Base-by-base conservation (phyloP, 2,113 vertebrate species). In the Nanger granti region DNA sequence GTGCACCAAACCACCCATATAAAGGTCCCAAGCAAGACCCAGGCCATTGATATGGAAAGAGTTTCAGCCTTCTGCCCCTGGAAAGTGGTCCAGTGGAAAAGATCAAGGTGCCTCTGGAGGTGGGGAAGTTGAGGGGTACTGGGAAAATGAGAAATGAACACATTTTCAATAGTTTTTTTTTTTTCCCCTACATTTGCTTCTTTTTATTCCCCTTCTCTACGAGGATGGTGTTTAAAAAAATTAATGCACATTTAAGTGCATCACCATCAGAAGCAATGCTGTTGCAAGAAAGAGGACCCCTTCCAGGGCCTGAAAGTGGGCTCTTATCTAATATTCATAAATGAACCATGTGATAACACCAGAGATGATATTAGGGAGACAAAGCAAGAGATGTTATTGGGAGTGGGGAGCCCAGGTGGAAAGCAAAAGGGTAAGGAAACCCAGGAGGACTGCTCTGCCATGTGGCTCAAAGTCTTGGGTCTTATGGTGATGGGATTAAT, bases 341-440 rank as follows among this genome's bases (percentile, higher is more conserved):
- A 34, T 66, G 64, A 66, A 66, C 15, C 31, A n/a, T 66, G 64
- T 69, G 64, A n/a, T n/a, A 69, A n/a, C 8, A 69, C 34, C 34
- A 69, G 8, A 69, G 17, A 69, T 69, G 17, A n/a, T 69, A 69
- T 0, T 69, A 34, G 64, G 34, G 17, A n/a, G 34, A 69, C 8
- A 69, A 69, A 69, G 8, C 64, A 69, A 69, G 64, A 9, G 17
- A 69, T 69, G 64, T n/a, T 69, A 10, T 20, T 69, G 64, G 64
- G 34, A n/a, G 8, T 8, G 34, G 34, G 64, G 34, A 0, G 0
- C 34, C 64, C 64, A 64, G 34, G 17, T 20, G 64, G 17, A 69
- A n/a, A 69, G 34, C 8, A n/a, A 18, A 8, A 20, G 64, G 7
- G 34, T n/a, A 69, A 69, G 64, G 64, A 2, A 69, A n/a, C 17